Conservation (phyloP, 2,888 invertebrate genomes). For the Leuctra nigra region DNA sequence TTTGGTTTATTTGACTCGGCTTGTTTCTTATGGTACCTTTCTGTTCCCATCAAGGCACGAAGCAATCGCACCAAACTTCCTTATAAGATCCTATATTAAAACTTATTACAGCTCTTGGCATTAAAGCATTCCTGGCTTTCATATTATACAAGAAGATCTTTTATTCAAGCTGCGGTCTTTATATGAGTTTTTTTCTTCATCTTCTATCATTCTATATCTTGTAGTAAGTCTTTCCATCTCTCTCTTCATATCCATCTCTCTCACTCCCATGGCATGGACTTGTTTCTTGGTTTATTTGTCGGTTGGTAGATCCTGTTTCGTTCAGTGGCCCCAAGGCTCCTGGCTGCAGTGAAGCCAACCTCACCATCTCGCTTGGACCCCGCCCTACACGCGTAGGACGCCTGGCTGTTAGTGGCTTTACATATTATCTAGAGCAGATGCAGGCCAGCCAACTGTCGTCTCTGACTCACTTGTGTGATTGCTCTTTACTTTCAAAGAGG, state of each 20-base stretch:
- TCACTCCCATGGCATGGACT: not conserved
- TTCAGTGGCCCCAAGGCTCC: slow-evolving; percentile 22
- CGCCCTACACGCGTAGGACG: not conserved
- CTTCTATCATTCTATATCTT: slow-evolving; percentile 11
- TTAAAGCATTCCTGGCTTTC: slow-evolving; percentile 13
- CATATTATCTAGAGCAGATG: slow-evolving; percentile 22
- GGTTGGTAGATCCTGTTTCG: slow-evolving; percentile 22
- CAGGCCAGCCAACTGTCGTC: slow-evolving; percentile 17
- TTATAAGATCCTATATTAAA: not conserved
- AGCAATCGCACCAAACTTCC: slow-evolving; percentile 3
- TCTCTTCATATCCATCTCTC: slow-evolving; percentile 4
- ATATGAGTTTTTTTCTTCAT: slow-evolving; percentile 3
- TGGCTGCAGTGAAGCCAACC: too few relatives aligned
- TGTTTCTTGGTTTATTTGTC: slow-evolving; percentile 2
- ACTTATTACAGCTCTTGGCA: slow-evolving; percentile 11
- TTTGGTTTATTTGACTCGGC: not conserved
- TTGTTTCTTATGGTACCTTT: not conserved
- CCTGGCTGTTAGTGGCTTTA: slow-evolving; percentile 10
- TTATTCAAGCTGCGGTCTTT: slow-evolving; percentile 19
- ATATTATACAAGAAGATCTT: slow-evolving; percentile 17
- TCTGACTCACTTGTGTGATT: too few relatives aligned
- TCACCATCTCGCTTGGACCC: too few relatives aligned
- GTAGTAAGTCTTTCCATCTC: slow-evolving; percentile 2
- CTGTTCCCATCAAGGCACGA: too few relatives aligned
- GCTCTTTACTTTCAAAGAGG: too few relatives aligned